Base-by-base conservation (phyloP, 2,888 invertebrate genomes). In the Acrobasis repandana region DNA sequence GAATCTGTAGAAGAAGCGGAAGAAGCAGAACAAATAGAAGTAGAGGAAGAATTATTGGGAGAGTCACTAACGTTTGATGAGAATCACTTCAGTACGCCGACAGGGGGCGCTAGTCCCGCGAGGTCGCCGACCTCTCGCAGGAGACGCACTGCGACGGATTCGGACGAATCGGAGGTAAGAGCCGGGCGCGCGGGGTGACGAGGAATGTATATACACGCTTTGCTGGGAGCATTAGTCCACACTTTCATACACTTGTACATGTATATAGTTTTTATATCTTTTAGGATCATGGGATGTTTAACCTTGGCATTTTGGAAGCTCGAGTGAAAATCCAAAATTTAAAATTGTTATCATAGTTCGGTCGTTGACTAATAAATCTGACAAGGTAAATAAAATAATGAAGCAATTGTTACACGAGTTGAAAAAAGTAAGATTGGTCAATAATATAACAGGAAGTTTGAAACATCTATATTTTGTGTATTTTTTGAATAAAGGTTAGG, bases 21-120 rank as follows among this genome's bases (percentile, higher is more conserved):
- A 9, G 57, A 59, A 3, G 20, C 43, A 43, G 59, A 49, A 34
- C 49, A 18, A 49, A 20, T 38, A 18, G 49, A 49, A 34, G 4
- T 48, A 18, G 38, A 50, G 10, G 82, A 77, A 43, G 75, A 75
- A 9, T 71, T 72, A 33, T 64, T 67, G 11, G 77, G 78, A 16
- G 82, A 79, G 57, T 72, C 78, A n/a, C 66, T 90, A 71, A 90
- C 88, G 20, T 90, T 92, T 66, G 91, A 93, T 71, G 92, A 92
- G 79, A 92, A 92, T 72, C 92, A 93, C 76, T 92, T 93, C 75
- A 93, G 91, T 71, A 92, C 92, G 61, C 92, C 92, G 50, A 82
- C 80, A 14, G 88, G 81, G n/a, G 86, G 84, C 50, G 78, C 70
- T 2, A 80, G 84, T 34, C 88, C 88, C 34, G 76, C 70, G 66